A percentile compares a stretch with the other conserved stretches of the same genome.
Evolutionary conservation across 2,888 invertebrate genomes (phyloP).

Genomic region (Callyntrura guangdongensis): DNA sequence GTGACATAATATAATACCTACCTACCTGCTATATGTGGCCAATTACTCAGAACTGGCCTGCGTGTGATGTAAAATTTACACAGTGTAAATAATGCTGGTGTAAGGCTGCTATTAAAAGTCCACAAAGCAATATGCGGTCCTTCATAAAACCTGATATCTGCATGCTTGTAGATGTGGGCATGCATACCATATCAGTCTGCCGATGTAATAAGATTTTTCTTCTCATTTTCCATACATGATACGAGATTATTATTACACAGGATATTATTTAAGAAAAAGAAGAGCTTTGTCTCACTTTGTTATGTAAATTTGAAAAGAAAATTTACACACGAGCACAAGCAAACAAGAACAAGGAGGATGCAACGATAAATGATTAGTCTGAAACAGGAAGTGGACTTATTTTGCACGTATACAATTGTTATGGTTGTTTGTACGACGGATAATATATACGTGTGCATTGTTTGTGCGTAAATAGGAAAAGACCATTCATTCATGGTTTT

Average conservation of each 20-base stretch:
- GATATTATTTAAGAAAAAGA: conserved; percentile 34
- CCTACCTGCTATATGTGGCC: neutral
- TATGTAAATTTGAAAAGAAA: conserved; percentile 46
- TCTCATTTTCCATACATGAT: neutral
- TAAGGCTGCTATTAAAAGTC: too few species aligned
- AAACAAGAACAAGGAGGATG: conserved; percentile 25
- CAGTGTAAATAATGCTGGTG: too few species aligned
- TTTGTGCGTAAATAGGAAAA: conserved; percentile 11
- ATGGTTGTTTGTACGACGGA: neutral
- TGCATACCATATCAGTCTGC: neutral
- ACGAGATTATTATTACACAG: conserved; percentile 24
- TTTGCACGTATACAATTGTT: conserved; percentile 36
- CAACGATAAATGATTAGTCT: conserved; percentile 46
- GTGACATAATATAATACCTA: conserved; percentile 3
- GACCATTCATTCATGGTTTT: neutral
- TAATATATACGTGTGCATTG: neutral
- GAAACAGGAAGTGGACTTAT: conserved; percentile 66
- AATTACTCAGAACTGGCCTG: too few species aligned
- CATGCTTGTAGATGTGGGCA: neutral
- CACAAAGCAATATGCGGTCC: too few species aligned
- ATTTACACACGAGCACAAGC: conserved; percentile 15
- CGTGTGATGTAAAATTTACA: too few species aligned
- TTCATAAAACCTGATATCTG: neutral
- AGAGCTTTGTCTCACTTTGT: conserved; percentile 65
- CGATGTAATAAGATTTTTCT: conserved; percentile 17